Evolutionary conservation across 2,113 vertebrate species (phyloP).

Genomic region (Crotophaga sulcirostris): DNA sequence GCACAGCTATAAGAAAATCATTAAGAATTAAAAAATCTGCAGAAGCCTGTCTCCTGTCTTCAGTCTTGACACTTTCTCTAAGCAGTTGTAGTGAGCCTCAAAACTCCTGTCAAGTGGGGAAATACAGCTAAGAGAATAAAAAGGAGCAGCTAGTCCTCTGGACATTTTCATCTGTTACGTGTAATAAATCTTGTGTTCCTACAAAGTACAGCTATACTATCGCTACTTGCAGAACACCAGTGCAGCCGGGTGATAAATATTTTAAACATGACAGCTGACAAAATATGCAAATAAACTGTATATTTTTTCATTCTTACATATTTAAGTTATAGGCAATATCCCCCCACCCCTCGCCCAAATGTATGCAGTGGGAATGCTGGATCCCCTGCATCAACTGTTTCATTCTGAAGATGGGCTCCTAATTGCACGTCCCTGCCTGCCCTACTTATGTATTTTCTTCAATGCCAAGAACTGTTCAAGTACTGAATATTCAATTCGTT

Average conservation of each 20-base stretch:
- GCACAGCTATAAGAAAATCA: background rate
- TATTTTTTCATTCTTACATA: background rate
- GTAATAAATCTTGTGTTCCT: background rate
- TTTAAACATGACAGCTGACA: slow-evolving; percentile 12
- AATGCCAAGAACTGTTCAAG: background rate
- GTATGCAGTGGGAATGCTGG: background rate
- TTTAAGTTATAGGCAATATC: background rate
- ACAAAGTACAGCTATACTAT: background rate
- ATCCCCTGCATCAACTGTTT: background rate
- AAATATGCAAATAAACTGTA: background rate
- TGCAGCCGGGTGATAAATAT: slow-evolving; percentile 18
- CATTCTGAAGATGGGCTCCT: background rate
- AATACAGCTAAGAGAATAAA: background rate
- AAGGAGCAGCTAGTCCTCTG: background rate
- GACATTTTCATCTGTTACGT: background rate
- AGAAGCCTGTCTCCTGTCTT: background rate
- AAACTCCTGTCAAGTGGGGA: background rate
- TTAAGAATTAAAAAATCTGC: background rate
- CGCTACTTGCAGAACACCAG: background rate
- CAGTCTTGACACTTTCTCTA: background rate
- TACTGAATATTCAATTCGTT: background rate
- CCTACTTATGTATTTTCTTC: background rate
- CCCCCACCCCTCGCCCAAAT: background rate
- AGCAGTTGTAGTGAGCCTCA: background rate
- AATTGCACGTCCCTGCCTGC: background rate